phyloP scores from a whole-genome alignment of 2,113 vertebrate genomes.

The Microtus oregoni region DNA sequence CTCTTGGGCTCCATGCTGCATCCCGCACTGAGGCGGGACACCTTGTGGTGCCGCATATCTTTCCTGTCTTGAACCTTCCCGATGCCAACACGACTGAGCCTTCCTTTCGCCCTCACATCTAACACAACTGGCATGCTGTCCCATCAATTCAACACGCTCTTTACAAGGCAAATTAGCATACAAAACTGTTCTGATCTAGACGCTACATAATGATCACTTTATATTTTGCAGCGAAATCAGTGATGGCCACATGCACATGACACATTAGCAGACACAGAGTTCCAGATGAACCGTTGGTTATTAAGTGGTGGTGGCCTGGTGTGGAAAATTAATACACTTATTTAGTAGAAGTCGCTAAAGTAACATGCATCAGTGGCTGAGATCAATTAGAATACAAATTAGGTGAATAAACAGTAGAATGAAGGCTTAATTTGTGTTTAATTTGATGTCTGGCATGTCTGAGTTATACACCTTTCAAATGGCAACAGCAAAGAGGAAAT shows the following conservation, averaged over 20 bases:
- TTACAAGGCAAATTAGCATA: conserved; percentile 76
- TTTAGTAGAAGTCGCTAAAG: conserved; percentile 82
- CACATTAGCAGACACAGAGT: conserved; percentile 72
- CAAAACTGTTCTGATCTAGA: conserved; percentile 66
- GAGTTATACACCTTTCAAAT: conserved; percentile 81
- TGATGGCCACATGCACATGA: conserved; percentile 81
- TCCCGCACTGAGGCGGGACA: neutral
- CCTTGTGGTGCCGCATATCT: conserved; percentile 46
- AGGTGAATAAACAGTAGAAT: conserved; percentile 83
- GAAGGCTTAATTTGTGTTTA: conserved; percentile 84
- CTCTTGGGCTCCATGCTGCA: neutral
- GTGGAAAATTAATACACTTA: conserved; percentile 82
- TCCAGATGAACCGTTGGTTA: conserved; percentile 75
- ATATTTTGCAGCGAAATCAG: conserved; percentile 82
- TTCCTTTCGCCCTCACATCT: conserved; percentile 75
- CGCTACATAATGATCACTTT: conserved; percentile 80
- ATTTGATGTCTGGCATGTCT: conserved; percentile 83
- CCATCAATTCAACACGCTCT: conserved; percentile 75
- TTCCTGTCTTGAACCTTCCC: conserved; percentile 76
- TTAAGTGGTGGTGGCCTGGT: conserved; percentile 71
- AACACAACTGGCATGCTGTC: conserved; percentile 64
- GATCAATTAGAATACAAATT: conserved; percentile 80
- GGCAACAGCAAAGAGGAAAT: conserved; percentile 80
- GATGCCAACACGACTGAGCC: conserved; percentile 61
- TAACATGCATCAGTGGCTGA: conserved; percentile 74